Base-by-base conservation (phyloP, 2,113 vertebrate genomes). In the Penelope pileata region DNA sequence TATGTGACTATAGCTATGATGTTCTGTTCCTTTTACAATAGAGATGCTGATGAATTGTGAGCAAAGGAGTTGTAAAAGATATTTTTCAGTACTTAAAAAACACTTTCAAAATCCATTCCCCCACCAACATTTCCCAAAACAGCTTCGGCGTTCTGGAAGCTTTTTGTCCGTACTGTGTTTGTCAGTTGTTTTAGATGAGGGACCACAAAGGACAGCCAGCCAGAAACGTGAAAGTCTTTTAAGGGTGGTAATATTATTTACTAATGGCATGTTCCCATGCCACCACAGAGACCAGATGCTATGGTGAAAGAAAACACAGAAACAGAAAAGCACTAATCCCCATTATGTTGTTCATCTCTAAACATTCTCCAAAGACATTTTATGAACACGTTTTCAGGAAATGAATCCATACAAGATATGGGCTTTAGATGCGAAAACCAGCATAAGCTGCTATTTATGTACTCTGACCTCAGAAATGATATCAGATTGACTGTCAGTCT, bases 311-410 rank as follows among this genome's bases (percentile, higher is more conserved):
- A 93, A 96, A 62, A 54, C 56, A 92, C 38, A 62, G 83, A 56
- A 93, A 83, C 16, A 76, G 60, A 80, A 87, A 81, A 62, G 7
- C 40, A 50, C 45, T 86, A 78, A 56, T n/a, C 12, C 43, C 50
- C 22, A 59, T 69, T 88, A 83, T 1, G 1, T 22, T 56, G 43
- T 80, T 93, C 15, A 6, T 85, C 89, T 94, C 45, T 64, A 82
- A 76, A 88, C 76, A 80, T 83, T 91, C 64, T 94, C 26, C 1
- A 27, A 95, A 95, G 59, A 75, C 32, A 16, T 96, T 96, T 91
- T 79, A 89, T 63, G 23, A 93, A 94, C 26, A 23, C 79, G 45
- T 94, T 95, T 96, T 16, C 42, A 86, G 94, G 83, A 95, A 96
- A 75, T 88, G 30, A 92, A 88, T 79, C 77, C 38, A 34, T 84